Base-by-base conservation (phyloP, 2,888 invertebrate genomes). In the Carabus problematicus region DNA sequence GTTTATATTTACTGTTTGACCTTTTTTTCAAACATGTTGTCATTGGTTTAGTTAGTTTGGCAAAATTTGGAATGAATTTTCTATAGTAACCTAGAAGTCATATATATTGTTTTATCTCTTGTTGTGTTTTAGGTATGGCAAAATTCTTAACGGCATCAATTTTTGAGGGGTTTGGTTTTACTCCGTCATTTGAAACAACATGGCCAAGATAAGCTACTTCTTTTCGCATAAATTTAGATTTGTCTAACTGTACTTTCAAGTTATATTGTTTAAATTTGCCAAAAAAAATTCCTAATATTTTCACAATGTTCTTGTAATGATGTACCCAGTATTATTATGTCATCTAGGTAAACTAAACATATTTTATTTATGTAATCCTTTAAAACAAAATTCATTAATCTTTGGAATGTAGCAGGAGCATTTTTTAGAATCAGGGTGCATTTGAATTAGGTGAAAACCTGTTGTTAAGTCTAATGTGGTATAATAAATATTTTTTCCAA, bases 121-220 rank as follows among this genome's bases (percentile, higher is more conserved):
- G 7, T 63, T 54, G 39, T 52, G 70, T 73, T 71, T 74, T 75
- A 7, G 76, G 76, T 18, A 72, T 58, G 43, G 75, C 76, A 49
- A 75, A 75, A 0, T 76, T 68, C 61, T 58, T 55, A 9, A 73
- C 72, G 9, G 73, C 71, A 62, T 72, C 64, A 8, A 74, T 60
- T 72, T 78, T 77, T 0, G 73, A 71, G 0, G 77, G 76, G 52
- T 77, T 74, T 9, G 77, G 76, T 52, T 70, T 76, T 11, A 76
- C 71, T n/a, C 75, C 75, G 0, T 76, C 74, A 3, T 73, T 71
- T 72, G 71, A 72, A n/a, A 78, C 72, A 3, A 79, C 73, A 49
- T 78, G 78, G 1, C 80, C 79, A 18, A 81, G 60, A 62, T 77
- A 80, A 1, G 75, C 75, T 11, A 79, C 76, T 75, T 78, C 76